A percentile compares a stretch with the other conserved stretches of the same genome.
Conservation (phyloP, 2,797 vertebrate genomes). For the Anableps anableps region DNA sequence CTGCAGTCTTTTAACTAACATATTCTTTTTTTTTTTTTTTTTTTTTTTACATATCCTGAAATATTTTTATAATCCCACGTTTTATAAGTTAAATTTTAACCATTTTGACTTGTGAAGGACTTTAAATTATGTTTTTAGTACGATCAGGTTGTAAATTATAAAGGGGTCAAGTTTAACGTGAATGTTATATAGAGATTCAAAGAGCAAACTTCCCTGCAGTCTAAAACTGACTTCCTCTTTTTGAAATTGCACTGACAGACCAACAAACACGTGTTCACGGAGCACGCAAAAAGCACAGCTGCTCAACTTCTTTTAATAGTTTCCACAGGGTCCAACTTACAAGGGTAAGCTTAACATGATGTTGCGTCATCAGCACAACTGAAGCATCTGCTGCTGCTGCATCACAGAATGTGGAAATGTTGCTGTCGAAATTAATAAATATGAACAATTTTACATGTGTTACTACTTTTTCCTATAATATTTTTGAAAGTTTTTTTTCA, state of each 20-base stretch:
- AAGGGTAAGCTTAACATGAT: background rate
- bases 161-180: background rate
- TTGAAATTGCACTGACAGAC: background rate
- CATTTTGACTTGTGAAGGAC: background rate
- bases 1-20: background rate
- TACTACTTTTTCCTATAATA: background rate
- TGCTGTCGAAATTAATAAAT: background rate
- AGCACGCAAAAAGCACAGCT: background rate
- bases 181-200: background rate
- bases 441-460: background rate
- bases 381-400: background rate
- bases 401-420: background rate
- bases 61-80: background rate
- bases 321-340: background rate
- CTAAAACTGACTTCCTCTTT: conserved; percentile 42
- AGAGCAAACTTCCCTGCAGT: conserved; percentile 30
- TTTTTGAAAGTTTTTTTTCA: background rate
- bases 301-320: conserved; percentile 3
- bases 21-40: background rate
- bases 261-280: background rate
- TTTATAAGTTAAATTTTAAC: background rate
- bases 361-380: background rate
- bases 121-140: background rate
- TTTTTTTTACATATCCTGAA: background rate
- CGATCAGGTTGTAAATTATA: background rate